Percentiles rank a stretch among this genome's conserved stretches.
phyloP scores from a whole-genome alignment of 1,140 invertebrate genomes.

The Zaprionus kolodkinae region DNA sequence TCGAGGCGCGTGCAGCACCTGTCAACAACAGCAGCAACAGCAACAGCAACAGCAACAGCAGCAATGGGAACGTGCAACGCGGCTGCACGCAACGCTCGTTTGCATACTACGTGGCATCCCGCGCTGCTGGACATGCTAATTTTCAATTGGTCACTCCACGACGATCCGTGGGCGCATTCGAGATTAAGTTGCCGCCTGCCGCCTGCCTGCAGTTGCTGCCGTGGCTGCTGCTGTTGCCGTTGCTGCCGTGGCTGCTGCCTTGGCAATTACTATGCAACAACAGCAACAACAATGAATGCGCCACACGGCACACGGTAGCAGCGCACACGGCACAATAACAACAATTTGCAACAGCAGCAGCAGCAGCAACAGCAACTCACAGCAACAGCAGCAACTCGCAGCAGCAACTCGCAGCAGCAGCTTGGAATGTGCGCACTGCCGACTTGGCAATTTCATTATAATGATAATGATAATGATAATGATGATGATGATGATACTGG shows the following conservation, averaged over 20 bases:
- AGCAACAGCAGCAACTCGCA: conserved; percentile 7
- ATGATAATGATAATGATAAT: conserved; percentile 69
- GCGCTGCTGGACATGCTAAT: conserved; percentile 72
- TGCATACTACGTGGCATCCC: conserved; percentile 39
- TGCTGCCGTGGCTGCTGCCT: not conserved
- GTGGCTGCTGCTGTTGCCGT: conserved; percentile 14
- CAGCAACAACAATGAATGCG: conserved; percentile 34
- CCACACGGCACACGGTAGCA: conserved; percentile 61
- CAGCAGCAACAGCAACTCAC: not conserved
- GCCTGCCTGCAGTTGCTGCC: conserved; percentile 23
- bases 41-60: not conserved
- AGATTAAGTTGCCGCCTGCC: conserved; percentile 68
- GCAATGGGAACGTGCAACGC: conserved; percentile 19
- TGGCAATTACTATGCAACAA: conserved; percentile 70
- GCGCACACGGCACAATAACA: conserved; percentile 51
- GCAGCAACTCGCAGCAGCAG: conserved; percentile 6
- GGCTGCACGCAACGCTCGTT: conserved; percentile 44
- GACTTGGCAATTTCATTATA: conserved; percentile 70
- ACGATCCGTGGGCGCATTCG: conserved; percentile 54
- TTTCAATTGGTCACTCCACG: conserved; percentile 71
- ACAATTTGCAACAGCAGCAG: conserved; percentile 50
- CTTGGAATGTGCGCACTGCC: not conserved
- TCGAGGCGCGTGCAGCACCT: conserved; percentile 57
- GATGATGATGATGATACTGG: conserved; percentile 32
- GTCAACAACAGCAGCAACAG: conserved; percentile 44